Evolutionary conservation across 2,888 invertebrate genomes (phyloP).

Genomic region (Yponomeuta cagnagella): DNA sequence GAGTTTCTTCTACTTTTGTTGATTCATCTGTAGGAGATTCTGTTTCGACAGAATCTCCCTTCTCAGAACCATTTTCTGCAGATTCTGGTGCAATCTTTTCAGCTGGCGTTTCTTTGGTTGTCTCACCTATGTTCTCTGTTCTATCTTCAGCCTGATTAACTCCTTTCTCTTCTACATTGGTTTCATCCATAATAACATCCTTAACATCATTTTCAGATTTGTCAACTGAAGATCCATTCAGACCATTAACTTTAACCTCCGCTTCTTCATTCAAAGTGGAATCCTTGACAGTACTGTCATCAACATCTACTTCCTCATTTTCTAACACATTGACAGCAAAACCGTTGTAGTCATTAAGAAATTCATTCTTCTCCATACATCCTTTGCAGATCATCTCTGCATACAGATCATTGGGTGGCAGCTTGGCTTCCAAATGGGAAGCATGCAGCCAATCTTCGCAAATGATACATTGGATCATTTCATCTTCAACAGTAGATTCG

Average conservation of each 20-base stretch:
- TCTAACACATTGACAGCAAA: constrained; percentile 51
- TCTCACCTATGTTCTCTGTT: background rate
- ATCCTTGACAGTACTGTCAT: constrained; percentile 10
- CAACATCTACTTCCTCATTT: constrained; percentile 35
- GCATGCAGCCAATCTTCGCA: constrained; percentile 99
- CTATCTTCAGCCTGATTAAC: background rate
- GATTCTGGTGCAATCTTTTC: constrained; percentile 5
- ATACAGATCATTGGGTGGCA: constrained; percentile 77
- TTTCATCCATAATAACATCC: constrained; percentile 21
- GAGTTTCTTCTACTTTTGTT: background rate
- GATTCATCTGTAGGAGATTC: background rate
- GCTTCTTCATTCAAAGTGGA: constrained; percentile 4
- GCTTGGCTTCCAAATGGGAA: constrained; percentile 79
- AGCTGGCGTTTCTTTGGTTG: constrained; percentile 5
- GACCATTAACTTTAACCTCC: background rate
- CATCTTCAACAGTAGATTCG: constrained; percentile 86
- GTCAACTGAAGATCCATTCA: background rate
- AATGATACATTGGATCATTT: constrained; percentile 96
- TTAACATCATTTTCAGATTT: constrained; percentile 18
- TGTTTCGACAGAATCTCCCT: background rate
- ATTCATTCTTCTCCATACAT: constrained; percentile 86
- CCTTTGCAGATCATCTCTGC: constrained; percentile 88
- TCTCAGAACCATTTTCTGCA: background rate
- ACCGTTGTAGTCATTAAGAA: constrained; percentile 82
- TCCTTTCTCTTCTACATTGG: constrained; percentile 20